Evolutionary conservation across 2,113 vertebrate genomes (phyloP), one percentile per base, ranked within the genome.

Genomic region (Semicossyphus pulcher): DNA sequence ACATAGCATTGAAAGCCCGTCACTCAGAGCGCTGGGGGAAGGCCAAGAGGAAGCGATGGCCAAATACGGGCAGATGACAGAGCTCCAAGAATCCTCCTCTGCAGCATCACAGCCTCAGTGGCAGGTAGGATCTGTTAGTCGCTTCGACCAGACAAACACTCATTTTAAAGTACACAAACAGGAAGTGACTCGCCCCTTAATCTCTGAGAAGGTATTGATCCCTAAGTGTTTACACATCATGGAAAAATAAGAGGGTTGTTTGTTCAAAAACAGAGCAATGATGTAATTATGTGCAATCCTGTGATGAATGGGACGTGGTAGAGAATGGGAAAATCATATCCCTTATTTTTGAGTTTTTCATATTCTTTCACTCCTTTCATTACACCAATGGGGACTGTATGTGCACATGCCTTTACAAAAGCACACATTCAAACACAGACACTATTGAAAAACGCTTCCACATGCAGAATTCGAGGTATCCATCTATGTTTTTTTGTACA

Each of bases 71-170:
- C 86, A 90, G 60, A 73, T 89, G 82, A 84, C 77, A 61, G 83
- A 88, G 69, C 72, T 73, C 77, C 91, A 85, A 77, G 70, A 76
- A 83, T 90, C 81, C 81, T 72, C 67, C n/a, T 80, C 72, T 53
- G 62, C 78, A 7, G 73, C 83, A 14, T 56, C 76, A 49, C 68
- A 1, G 45, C 54, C 80, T 85, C 25, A 37, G 63, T 87, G 88
- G 88, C 91, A 95, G 95, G 97, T 97, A 88, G 90, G 91, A 47
- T 69, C 44, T 45, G 65, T 52, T 71, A 44, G 51, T 26, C 7
- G 14, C 45, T 39, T 25, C 25, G 56, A 45, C 10, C 25, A 2
- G 36, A 42, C 31, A 51, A 49, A 61, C 41, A 29, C 32, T 48
- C 29, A 11, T 48, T 51, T 20, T 31, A 62, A 54, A 53, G 29